phyloP scores from a whole-genome alignment of 2,797 vertebrate genomes.

The Amniataba percoides region DNA sequence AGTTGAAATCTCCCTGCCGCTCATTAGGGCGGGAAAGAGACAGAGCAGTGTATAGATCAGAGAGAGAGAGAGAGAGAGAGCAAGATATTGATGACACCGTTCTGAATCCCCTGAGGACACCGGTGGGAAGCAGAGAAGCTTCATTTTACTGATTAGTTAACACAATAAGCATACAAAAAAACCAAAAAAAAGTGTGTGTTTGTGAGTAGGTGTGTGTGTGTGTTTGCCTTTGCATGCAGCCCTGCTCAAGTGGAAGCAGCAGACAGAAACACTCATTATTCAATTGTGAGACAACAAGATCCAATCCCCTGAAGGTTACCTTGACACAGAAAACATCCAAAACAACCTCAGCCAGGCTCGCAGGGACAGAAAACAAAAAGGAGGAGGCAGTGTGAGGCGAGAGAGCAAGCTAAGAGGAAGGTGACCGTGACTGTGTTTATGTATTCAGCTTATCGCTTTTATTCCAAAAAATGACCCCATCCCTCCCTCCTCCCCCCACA shows the following conservation, averaged over 20 bases:
- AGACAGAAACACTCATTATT: slow-evolving; percentile 63
- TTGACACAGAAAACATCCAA: slow-evolving; percentile 54
- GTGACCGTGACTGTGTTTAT: slow-evolving; percentile 45
- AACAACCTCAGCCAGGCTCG: slow-evolving; percentile 31
- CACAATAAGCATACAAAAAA: slow-evolving; percentile 7
- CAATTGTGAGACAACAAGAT: slow-evolving; percentile 46
- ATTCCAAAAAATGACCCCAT: not conserved
- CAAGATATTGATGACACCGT: slow-evolving; percentile 56
- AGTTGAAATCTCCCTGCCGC: slow-evolving; percentile 55
- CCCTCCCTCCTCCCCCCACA: too few relatives aligned
- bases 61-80: slow-evolving; percentile 37
- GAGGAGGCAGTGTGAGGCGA: slow-evolving; percentile 15
- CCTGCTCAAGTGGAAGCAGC: slow-evolving; percentile 6
- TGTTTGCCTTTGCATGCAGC: slow-evolving; percentile 3
- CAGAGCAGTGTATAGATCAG: slow-evolving; percentile 27
- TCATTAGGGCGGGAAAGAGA: slow-evolving; percentile 66
- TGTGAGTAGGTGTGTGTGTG: not conserved
- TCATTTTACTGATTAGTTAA: slow-evolving; percentile 61
- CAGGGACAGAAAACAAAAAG: slow-evolving; percentile 11
- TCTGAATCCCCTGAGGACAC: slow-evolving; percentile 35
- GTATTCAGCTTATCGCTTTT: slow-evolving; percentile 52
- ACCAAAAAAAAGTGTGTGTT: not conserved
- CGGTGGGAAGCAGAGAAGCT: slow-evolving; percentile 29
- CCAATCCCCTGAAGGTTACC: slow-evolving; percentile 68
- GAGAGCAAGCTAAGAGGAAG: slow-evolving; percentile 23